Evolutionary conservation across 2,888 invertebrate species (phyloP), one percentile per base, ranked within the genome.

Genomic region (Limnephilus auricula): DNA sequence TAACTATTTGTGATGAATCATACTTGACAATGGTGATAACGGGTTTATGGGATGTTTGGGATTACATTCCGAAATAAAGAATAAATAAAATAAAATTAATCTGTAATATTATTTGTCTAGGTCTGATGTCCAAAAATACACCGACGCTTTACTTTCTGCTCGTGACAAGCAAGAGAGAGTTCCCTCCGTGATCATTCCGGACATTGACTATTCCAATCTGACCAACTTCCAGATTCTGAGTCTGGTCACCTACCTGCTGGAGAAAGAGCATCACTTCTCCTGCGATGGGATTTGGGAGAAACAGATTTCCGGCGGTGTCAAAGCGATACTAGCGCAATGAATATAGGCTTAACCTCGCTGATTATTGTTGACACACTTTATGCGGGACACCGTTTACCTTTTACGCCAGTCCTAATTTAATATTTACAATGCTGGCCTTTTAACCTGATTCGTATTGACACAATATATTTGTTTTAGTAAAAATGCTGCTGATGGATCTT

Each of bases 231-330:
- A 97, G 92, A 94, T 96, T 88, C 94, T 98, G 31, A 97, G 97
- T 88, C 94, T 98, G 50, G 96, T 97, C 89, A 94, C 98, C 84
- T 98, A 98, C 94, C 95, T 97, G 91, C 96, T 98, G 34, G 98
- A 98, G 94, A 96, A 96, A 93, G 96, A 97, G 93, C 96, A 97
- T 94, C 97, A 98, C 94, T 98, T 98, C 94, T 97, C 97, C 25
- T 98, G 98, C 0, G 97, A 98, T 94, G 98, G 97, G 0, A 96
- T 98, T 80, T 98, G 97, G 97, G 93, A 94, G 25, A 94, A 94
- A 80, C 65, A 92, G 6, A 25, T 90, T 15, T 32, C 25, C 45
- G 34, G 82, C 4, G 80, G 32, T 31, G 15, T 13, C 32, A 80
- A 80, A 32, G 80, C 65, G 65, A 65, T 65, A 65, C 2, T 65